These are phyloP conservation scores for Bellardia pandia DNA, from an alignment of 2,888 invertebrate genomes.

Conservation along the genomic window DNA sequence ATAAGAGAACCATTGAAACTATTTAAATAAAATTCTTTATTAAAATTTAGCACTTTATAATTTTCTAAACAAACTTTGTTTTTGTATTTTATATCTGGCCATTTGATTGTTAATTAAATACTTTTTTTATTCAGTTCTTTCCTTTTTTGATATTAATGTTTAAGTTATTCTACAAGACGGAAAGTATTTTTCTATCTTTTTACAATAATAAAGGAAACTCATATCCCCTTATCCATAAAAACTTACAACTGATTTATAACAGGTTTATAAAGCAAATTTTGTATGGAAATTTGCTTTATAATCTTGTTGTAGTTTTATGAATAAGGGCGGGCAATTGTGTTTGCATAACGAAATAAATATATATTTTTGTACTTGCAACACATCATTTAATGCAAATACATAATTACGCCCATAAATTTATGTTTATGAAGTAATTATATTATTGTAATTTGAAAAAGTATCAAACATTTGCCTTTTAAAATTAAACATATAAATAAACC, in stretches of 20 bases:
- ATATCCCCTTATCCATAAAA: too few relatives aligned
- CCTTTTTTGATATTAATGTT: conserved; percentile 10
- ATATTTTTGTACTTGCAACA: conserved; percentile 66
- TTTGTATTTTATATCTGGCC: conserved; percentile 41
- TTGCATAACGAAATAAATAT: conserved; percentile 40
- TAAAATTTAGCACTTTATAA: conserved; percentile 60
- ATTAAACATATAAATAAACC: conserved; percentile 19
- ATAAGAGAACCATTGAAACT: conserved; percentile 48
- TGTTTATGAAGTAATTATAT: conserved; percentile 4
- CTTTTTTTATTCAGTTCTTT: conserved; percentile 19
- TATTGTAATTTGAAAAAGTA: conserved; percentile 3
- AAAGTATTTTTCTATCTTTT: conserved; percentile 41
- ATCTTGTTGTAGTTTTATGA: too few relatives aligned
- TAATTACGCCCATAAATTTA: conserved; percentile 15
- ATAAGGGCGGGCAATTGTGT: too few relatives aligned
- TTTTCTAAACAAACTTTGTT: conserved; percentile 68
- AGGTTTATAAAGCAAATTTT: too few relatives aligned
- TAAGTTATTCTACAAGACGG: conserved; percentile 4
- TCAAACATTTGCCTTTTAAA: conserved; percentile 49
- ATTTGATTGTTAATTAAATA: conserved; percentile 27
- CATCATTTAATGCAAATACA: neutral
- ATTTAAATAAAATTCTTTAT: conserved; percentile 71
- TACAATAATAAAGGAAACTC: conserved; percentile 21
- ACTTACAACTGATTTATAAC: too few relatives aligned
- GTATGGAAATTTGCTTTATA: too few relatives aligned